A percentile compares a stretch with the other conserved stretches of the same genome.
phyloP scores from a whole-genome alignment of 2,888 invertebrate genomes.

The Pseudolycoriella hygida region DNA sequence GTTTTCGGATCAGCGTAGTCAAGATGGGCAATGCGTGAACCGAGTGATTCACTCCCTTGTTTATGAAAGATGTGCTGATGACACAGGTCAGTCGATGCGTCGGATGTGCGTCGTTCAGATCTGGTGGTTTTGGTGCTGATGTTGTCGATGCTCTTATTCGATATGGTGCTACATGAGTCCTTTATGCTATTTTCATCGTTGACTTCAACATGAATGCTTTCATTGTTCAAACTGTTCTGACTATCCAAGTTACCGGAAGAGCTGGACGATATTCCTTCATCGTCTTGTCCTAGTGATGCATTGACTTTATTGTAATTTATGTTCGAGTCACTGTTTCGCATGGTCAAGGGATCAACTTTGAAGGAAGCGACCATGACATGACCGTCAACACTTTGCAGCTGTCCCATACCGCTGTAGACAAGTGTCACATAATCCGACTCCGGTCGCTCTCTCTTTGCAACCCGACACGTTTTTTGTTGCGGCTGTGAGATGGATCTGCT shows the following conservation, averaged over 20 bases:
- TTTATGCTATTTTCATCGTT: background rate
- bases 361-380: background rate
- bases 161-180: background rate
- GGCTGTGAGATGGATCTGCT: constrained; percentile 22
- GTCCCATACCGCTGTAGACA: constrained; percentile 21
- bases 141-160: constrained; percentile 18
- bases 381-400: constrained; percentile 21
- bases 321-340: constrained; percentile 16
- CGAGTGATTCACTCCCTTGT: constrained; percentile 65
- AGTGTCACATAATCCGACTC: constrained; percentile 29
- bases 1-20: constrained; percentile 73
- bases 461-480: background rate
- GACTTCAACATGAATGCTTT: background rate
- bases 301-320: constrained; percentile 13
- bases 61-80: constrained; percentile 38
- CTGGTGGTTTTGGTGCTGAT: constrained; percentile 18
- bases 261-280: background rate
- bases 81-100: constrained; percentile 26
- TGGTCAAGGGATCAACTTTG: constrained; percentile 8
- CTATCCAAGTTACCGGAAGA: background rate
- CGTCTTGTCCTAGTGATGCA: background rate
- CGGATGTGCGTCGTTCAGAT: constrained; percentile 24
- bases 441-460: constrained; percentile 14
- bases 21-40: constrained; percentile 73
- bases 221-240: background rate